These are phyloP conservation scores for Conger conger DNA, from an alignment of 2,113 vertebrate species.

Conservation along the genomic window DNA sequence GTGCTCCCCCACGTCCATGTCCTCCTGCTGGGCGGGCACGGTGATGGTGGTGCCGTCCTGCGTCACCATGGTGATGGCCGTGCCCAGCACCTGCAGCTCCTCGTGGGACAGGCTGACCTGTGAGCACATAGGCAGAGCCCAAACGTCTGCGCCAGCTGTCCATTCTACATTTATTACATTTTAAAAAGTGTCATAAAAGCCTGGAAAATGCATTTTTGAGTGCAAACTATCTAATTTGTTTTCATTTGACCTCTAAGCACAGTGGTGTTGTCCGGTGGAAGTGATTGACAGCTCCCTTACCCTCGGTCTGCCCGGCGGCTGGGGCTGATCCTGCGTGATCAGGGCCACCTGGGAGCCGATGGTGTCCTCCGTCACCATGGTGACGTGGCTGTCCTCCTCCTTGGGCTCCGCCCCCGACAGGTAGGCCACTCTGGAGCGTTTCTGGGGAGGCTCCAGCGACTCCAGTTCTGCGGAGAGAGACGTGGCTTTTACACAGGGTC, in stretches of 20 bases:
- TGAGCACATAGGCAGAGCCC: no score
- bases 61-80: conserved; percentile 67
- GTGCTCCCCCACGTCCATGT: conserved; percentile 43
- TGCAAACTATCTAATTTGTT: no score
- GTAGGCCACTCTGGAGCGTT: conserved; percentile 56
- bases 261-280: neutral
- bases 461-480: conserved; percentile 31
- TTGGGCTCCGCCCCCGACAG: conserved; percentile 54
- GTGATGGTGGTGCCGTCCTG: conserved; percentile 58
- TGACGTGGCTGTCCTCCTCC: conserved; percentile 51
- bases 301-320: conserved; percentile 60
- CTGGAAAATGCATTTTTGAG: no score
- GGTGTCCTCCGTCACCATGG: conserved; percentile 56
- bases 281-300: neutral
- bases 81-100: conserved; percentile 71
- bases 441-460: conserved; percentile 48
- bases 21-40: conserved; percentile 42
- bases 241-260: conserved; percentile 60
- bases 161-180: no score
- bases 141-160: no score
- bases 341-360: conserved; percentile 60
- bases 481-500: neutral
- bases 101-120: conserved; percentile 69
- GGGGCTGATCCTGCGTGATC: conserved; percentile 66
- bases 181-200: no score